Conservation (phyloP, 2,113 vertebrate genomes). For the Albula glossodonta region DNA sequence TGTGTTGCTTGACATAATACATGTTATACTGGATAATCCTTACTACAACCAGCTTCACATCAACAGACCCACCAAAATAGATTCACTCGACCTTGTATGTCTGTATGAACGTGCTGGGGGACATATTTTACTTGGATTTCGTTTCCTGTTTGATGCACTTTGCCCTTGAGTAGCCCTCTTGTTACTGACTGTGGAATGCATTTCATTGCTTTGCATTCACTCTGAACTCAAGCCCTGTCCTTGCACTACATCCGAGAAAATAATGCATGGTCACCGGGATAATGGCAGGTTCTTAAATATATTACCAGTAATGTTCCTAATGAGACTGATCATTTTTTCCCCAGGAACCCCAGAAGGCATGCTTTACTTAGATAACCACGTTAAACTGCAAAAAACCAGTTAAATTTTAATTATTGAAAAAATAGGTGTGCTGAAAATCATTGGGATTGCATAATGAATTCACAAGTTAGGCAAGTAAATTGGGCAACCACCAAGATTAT, state of each 20-base stretch:
- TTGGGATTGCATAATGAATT: not conserved
- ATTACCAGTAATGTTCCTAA: not conserved
- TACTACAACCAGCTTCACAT: not conserved
- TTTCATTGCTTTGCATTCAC: not conserved
- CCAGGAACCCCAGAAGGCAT: not conserved
- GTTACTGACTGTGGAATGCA: not conserved
- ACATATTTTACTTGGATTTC: not conserved
- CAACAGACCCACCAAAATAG: not conserved
- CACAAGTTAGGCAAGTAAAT: too few relatives aligned
- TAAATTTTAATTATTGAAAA: not conserved
- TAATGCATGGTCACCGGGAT: not conserved
- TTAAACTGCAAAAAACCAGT: not conserved
- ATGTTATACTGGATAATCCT: not conserved
- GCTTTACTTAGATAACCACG: not conserved
- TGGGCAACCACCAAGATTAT: not conserved
- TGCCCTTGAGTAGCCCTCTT: not conserved
- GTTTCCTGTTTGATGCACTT: constrained; percentile 7
- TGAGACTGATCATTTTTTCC: constrained; percentile 1
- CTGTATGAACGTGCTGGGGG: not conserved
- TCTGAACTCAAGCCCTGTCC: constrained; percentile 1
- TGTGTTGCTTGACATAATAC: not conserved
- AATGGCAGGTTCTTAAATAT: not conserved
- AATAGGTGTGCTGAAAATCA: not conserved
- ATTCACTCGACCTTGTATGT: not conserved
- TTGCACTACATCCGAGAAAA: not conserved